Percentiles rank a stretch among this genome's conserved stretches.
Conservation (phyloP, 2,113 vertebrate species). For the Aldabrachelys gigantea region DNA sequence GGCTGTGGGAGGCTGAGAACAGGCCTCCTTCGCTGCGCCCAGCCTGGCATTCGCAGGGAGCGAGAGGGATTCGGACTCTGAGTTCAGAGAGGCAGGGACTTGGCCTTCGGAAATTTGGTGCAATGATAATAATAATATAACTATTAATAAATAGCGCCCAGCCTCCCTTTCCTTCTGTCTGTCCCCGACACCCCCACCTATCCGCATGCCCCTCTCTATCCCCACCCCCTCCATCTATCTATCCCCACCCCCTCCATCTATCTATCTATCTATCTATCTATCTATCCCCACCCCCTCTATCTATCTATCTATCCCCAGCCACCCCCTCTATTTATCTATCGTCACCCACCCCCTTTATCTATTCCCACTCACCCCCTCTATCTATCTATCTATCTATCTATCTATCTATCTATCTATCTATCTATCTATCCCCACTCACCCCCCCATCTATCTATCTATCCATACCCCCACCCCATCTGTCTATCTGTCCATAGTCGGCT, state of each 20-base stretch:
- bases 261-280: too few species aligned
- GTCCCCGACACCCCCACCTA: too few species aligned
- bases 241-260: too few species aligned
- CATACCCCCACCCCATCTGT: too few species aligned
- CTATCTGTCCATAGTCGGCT: background rate
- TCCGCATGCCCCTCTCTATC: background rate
- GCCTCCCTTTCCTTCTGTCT: background rate
- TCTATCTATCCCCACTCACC: too few species aligned
- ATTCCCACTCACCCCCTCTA: background rate
- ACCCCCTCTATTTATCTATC: background rate
- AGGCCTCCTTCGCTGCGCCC: background rate
- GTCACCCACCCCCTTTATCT: background rate
- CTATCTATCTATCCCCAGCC: too few species aligned
- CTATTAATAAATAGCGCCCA: background rate
- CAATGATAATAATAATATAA: background rate
- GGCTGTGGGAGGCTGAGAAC: too few species aligned
- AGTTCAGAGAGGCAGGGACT: background rate
- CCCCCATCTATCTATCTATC: too few species aligned
- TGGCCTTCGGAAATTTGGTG: background rate
- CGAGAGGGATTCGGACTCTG: background rate
- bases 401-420: background rate
- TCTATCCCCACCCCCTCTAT: background rate
- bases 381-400: too few species aligned
- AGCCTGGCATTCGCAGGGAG: background rate
- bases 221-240: background rate